Evolutionary conservation across 2,797 vertebrate species (phyloP), one percentile per base, ranked within the genome.

Genomic region (Pterois miles): DNA sequence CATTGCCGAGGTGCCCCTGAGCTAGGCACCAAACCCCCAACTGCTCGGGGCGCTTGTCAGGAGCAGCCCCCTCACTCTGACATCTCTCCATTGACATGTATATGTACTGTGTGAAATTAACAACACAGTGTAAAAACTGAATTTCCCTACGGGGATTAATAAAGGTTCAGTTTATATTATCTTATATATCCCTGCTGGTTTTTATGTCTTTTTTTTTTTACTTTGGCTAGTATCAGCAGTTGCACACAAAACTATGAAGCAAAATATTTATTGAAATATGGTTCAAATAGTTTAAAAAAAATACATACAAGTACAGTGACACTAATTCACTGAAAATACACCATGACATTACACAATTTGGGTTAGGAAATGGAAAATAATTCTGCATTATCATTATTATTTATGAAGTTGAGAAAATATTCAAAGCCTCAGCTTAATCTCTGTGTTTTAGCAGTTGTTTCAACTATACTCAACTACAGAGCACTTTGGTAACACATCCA

Each of bases 211-310:
- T 62, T 0, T 52, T n/a, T 33, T 23, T 50, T 31, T 1, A 16
- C 1, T 29, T 67, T 5, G 54, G 2, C 1, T 23, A 27, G 6
- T 2, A 22, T 1, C 5, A 76, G 43, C 4, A 66, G 4, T 31
- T 27, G 2, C 20, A 68, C 16, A 29, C 43, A 23, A 14, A 74
- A 2, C 3, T 65, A 69, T 72, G 36, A 85, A 67, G 67, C 59
- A 74, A 72, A 76, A 78, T 22, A 78, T 92, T 93, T 92, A 93
- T 85, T 93, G 58, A 86, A 84, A 65, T 40, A 77, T 58, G 9
- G 27, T 48, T 76, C 1, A 52, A 79, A 75, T 36, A 60, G 5
- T 40, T 63, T 50, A 10, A 27, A 63, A 79, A 81, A 20, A 22
- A 38, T 4, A 25, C 67, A 69, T 31, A 78, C n/a, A 67, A 20